Percentiles rank a stretch among this genome's conserved stretches.
phyloP scores from a whole-genome alignment of 2,888 invertebrate genomes.

The Agrochola macilenta region DNA sequence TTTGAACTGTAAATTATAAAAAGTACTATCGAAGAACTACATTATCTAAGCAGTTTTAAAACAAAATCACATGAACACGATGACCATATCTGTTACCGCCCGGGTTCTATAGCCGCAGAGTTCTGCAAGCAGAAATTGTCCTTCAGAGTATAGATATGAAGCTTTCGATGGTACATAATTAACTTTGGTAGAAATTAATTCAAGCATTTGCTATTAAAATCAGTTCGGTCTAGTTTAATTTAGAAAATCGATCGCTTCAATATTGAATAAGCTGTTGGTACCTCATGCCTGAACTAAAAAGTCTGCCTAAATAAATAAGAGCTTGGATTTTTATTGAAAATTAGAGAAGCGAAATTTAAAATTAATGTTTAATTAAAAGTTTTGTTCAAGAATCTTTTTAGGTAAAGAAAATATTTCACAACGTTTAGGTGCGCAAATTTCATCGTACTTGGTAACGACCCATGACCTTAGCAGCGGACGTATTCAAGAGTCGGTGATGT shows the following conservation, averaged over 20 bases:
- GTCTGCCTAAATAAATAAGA: constrained; percentile 24
- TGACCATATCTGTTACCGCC: too few species aligned
- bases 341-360: constrained; percentile 17
- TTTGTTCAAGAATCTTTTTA: background rate
- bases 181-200: too few species aligned
- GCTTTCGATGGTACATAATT: too few species aligned
- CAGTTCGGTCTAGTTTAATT: constrained; percentile 28
- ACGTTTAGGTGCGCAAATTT: background rate
- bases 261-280: constrained; percentile 19
- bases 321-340: constrained; percentile 16
- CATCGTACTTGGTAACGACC: background rate
- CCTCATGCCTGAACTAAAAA: constrained; percentile 9
- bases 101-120: too few species aligned
- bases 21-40: too few species aligned
- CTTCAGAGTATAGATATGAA: too few species aligned
- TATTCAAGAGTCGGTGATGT: constrained; percentile 13
- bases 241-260: constrained; percentile 29
- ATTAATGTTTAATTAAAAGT: constrained; percentile 20
- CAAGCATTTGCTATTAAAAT: constrained; percentile 27
- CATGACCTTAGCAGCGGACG: background rate
- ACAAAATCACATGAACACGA: too few species aligned
- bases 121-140: too few species aligned
- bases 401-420: constrained; percentile 3
- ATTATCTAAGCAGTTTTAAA: too few species aligned
- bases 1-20: constrained; percentile 4